A percentile compares a stretch with the other conserved stretches of the same genome.
These are phyloP conservation scores for Sepioteuthis lessoniana DNA, from an alignment of 2,888 invertebrate genomes.

Conservation along the genomic window DNA sequence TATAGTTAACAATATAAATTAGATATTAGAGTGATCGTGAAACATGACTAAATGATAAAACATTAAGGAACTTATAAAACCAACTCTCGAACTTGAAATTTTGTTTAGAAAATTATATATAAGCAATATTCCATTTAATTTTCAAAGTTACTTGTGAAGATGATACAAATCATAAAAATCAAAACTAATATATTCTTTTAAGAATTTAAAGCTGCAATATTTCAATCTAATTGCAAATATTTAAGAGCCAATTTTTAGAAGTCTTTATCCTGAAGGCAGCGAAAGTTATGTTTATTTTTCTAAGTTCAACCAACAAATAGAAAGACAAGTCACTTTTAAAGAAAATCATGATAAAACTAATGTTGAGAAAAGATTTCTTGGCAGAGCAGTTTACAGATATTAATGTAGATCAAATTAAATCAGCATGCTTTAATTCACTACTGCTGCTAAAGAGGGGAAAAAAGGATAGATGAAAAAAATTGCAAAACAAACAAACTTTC, in stretches of 20 bases:
- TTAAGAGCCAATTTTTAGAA: slow-evolving; percentile 18
- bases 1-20: background rate
- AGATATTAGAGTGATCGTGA: background rate
- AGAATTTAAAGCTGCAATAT: background rate
- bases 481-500: slow-evolving; percentile 9
- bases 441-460: background rate
- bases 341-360: background rate
- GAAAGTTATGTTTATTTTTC: slow-evolving; percentile 20
- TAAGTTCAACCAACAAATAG: background rate
- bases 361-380: background rate
- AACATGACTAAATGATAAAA: background rate
- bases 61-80: background rate
- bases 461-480: background rate
- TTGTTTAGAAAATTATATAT: background rate
- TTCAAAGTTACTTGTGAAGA: background rate
- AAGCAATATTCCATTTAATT: background rate
- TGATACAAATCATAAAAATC: slow-evolving; percentile 2
- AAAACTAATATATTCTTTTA: background rate
- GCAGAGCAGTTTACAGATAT: slow-evolving; percentile 10
- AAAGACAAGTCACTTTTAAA: slow-evolving; percentile 5
- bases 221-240: slow-evolving; percentile 14
- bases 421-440: slow-evolving; percentile 17
- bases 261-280: background rate
- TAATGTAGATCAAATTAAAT: slow-evolving; percentile 33
- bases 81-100: background rate